Base-by-base conservation (phyloP, 2,888 invertebrate genomes). In the Cantharis rufa region DNA sequence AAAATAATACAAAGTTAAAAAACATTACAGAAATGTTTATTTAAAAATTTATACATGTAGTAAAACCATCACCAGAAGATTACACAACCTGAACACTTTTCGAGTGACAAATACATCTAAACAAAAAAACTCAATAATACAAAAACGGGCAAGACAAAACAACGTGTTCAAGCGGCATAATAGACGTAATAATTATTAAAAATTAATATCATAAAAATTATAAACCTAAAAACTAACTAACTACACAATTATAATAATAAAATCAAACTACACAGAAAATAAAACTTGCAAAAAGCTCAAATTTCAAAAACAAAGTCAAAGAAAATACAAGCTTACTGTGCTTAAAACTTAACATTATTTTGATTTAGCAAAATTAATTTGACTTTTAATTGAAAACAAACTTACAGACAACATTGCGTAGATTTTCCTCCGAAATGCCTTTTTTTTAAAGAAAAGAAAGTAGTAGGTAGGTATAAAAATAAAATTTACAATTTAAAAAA, bases 21-120 rank as follows among this genome's bases (percentile, higher is more conserved):
- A 86, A 87, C 87, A 86, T 86, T 83, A 84, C 85, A 85, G 86
- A 85, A 86, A 87, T 87, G 86, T 88, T 88, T 88, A 87, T 88
- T 88, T 80, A 85, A 85, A 86, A 85, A 85, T 85, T 85, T 80
- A 76, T 86, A 87, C 86, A 87, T 86, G 82, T 81, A 81, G 78
- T 85, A 84, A 85, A 84, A 86, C 87, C 87, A 85, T 86, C 87
- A 87, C 87, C 87, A 85, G 64, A 76, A 78, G 21, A 78, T 76
- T 80, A 78, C 75, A 77, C 79, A 75, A 77, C 79, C 75, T 80
- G 78, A 80, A 80, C 80, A 76, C 78, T 62, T 78, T 70, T 32
- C 5, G 32, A 48, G 48, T 48, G 28, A 16, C 73, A 18, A 66
- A 13, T 24, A 66, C 64, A 66, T 66, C 64, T 21, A 66, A 48